phyloP scores from a whole-genome alignment of 2,797 vertebrate species.

The Notoglanidium macrostoma region DNA sequence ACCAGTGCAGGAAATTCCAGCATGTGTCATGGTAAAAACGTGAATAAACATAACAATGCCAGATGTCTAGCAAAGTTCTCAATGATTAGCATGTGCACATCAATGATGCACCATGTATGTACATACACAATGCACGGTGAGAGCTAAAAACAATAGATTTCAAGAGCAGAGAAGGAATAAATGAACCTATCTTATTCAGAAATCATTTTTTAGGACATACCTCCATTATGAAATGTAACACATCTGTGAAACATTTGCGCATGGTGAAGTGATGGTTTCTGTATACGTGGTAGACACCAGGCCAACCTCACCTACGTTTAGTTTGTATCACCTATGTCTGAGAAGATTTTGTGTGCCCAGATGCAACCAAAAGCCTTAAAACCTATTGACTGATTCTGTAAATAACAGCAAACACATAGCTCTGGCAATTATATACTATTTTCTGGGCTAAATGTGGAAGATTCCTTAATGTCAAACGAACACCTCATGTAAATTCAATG shows the following conservation, averaged over 20 bases:
- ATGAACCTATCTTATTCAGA: neutral
- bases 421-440: neutral
- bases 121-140: neutral
- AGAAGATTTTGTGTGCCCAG: neutral
- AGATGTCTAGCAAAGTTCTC: slow-evolving; percentile 15
- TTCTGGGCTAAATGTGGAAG: neutral
- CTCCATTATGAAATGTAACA: neutral
- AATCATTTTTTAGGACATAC: neutral
- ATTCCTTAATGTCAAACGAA: slow-evolving; percentile 14
- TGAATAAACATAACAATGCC: slow-evolving; percentile 29
- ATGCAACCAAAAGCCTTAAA: neutral
- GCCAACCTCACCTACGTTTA: neutral
- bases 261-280: neutral
- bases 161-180: neutral
- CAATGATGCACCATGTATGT: neutral
- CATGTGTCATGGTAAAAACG: slow-evolving; percentile 33
- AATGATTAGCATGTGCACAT: slow-evolving; percentile 12
- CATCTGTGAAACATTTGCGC: slow-evolving; percentile 24
- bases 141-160: neutral
- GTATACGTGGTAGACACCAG: neutral
- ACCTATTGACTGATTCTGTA: neutral
- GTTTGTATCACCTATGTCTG: neutral
- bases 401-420: neutral
- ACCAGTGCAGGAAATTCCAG: slow-evolving; percentile 28
- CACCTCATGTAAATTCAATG: neutral